Base-by-base conservation (phyloP, 2,797 vertebrate species). In the Mustela erminea region DNA sequence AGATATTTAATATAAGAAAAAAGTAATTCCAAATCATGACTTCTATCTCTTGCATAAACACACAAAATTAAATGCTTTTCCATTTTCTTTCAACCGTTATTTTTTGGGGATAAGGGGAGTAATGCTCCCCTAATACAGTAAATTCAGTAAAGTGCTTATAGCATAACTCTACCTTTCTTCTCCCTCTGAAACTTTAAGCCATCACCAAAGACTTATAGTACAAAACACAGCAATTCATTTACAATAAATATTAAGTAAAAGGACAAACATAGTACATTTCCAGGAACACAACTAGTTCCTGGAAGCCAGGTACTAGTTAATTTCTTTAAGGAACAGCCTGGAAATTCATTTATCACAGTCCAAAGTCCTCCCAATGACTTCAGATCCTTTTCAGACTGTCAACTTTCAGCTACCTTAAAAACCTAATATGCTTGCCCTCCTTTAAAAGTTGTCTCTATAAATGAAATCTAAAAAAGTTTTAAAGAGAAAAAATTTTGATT, bases 351-450 rank as follows among this genome's bases (percentile, higher is more conserved):
- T 96, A 75, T 58, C 64, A 90, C 41, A 94, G 94, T 95, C 41
- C 89, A 93, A 98, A 97, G 95, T 97, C 25, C 96, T 95, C 41
- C 75, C 41, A 78, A 0, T 93, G 60, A 87, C 80, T 97, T 85
- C 29, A 62, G 58, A 54, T 88, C 38, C 29, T 94, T 93, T 88
- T 66, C 25, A 66, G 20, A 81, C 52, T 86, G 66, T 21, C 77
- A 83, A 64, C 78, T 85, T 95, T 75, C 95, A 82, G 58, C 4
- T 52, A 90, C 72, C 68, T 95, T 84, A 90, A 96, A 75, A 85
- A 62, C 21, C 78, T 49, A 92, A 83, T 60, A 91, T 21, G 15
- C 23, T 52, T 62, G 41, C 27, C 17, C 15, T 92, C 60, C 66
- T 86, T 81, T 93, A 94, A 68, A 91, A 87, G 49, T 66, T 10